Evolutionary conservation across 2,888 invertebrate genomes (phyloP).

Genomic region (Smittia aterrima): DNA sequence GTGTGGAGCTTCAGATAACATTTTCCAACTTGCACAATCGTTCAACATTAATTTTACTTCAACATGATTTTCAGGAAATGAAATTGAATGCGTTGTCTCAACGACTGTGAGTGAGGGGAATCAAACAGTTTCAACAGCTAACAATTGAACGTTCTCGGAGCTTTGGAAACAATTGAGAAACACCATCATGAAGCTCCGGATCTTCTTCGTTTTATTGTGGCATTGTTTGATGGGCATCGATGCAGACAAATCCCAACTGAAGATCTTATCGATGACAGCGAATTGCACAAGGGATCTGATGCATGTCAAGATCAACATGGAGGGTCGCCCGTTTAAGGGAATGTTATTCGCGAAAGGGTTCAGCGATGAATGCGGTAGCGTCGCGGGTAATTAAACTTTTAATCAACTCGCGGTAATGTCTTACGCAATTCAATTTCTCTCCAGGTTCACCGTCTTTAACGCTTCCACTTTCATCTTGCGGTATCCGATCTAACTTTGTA

Average conservation of each 20-base stretch:
- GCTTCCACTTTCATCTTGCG: slow-evolving; percentile 57
- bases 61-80: slow-evolving; percentile 12
- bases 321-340: slow-evolving; percentile 67
- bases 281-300: slow-evolving; percentile 64
- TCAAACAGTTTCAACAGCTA: slow-evolving; percentile 2
- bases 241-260: slow-evolving; percentile 47
- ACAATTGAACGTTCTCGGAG: background rate
- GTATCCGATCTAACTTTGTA: slow-evolving; percentile 61
- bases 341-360: slow-evolving; percentile 74
- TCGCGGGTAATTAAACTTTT: slow-evolving; percentile 46
- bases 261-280: slow-evolving; percentile 60
- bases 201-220: slow-evolving; percentile 25
- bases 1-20: slow-evolving; percentile 1
- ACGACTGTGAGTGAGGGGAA: background rate
- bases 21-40: background rate
- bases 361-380: slow-evolving; percentile 65
- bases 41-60: background rate
- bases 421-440: background rate
- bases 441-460: slow-evolving; percentile 28
- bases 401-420: background rate
- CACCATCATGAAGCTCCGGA: slow-evolving; percentile 31
- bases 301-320: slow-evolving; percentile 62
- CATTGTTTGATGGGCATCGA: slow-evolving; percentile 26
- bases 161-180: background rate
- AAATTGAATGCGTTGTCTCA: background rate